These are phyloP conservation scores for Lithophane leautieri DNA, from an alignment of 2,888 invertebrate genomes.

Conservation along the genomic window DNA sequence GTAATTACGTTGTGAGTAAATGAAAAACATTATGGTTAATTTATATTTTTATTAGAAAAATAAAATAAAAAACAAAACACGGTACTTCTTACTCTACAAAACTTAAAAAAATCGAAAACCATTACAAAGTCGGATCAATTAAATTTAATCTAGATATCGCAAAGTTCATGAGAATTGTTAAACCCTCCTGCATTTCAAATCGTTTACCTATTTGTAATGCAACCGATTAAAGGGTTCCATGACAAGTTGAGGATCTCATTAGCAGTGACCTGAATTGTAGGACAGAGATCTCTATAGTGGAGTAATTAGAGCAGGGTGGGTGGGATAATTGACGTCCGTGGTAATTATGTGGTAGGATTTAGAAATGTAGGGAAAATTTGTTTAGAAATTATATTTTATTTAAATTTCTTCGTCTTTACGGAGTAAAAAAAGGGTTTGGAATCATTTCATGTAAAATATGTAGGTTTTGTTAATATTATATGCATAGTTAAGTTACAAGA, in stretches of 20 bases:
- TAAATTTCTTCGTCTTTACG: neutral
- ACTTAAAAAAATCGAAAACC: too few species aligned
- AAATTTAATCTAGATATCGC: too few species aligned
- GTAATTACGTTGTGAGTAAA: too few species aligned
- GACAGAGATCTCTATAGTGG: slow-evolving; percentile 47
- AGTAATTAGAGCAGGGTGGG: slow-evolving; percentile 55
- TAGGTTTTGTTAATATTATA: too few species aligned
- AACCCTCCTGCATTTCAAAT: too few species aligned
- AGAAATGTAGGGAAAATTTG: slow-evolving; percentile 14
- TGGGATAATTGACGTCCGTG: slow-evolving; percentile 26
- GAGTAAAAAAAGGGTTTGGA: neutral
- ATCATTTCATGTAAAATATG: neutral
- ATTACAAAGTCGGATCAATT: too few species aligned
- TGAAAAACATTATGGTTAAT: too few species aligned
- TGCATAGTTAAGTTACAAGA: too few species aligned
- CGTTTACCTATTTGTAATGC: slow-evolving; percentile 26
- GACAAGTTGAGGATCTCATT: slow-evolving; percentile 66
- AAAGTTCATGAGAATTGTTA: too few species aligned
- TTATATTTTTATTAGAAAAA: too few species aligned
- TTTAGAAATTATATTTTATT: neutral
- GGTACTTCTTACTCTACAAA: too few species aligned
- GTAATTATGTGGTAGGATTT: slow-evolving; percentile 28
- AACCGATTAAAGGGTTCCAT: slow-evolving; percentile 35
- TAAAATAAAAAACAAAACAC: too few species aligned
- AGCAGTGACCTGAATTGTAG: slow-evolving; percentile 62